Conservation (phyloP, 2,888 invertebrate species). For the Cyclophora punctaria region DNA sequence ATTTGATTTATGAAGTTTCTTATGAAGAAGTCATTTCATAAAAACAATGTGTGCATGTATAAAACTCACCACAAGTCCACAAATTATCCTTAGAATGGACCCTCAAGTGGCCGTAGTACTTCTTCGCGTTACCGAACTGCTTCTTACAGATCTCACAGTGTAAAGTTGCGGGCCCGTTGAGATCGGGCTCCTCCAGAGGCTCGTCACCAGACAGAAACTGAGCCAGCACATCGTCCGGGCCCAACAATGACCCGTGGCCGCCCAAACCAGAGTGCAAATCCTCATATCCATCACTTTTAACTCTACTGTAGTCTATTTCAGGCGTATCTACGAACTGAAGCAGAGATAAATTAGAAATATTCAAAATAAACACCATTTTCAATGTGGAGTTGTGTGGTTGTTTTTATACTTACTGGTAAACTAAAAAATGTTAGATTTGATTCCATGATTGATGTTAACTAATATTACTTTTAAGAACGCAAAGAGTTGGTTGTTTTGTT, state of each 20-base stretch:
- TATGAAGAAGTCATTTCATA: too few species aligned
- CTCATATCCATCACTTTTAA: constrained; percentile 40
- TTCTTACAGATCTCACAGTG: constrained; percentile 66
- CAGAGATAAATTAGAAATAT: neutral
- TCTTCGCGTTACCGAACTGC: constrained; percentile 63
- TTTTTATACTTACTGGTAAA: constrained; percentile 47
- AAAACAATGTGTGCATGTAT: too few species aligned
- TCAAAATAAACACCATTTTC: neutral
- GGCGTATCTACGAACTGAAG: constrained; percentile 55
- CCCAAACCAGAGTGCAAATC: constrained; percentile 41
- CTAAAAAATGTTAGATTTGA: constrained; percentile 53
- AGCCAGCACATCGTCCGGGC: constrained; percentile 55
- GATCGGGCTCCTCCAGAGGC: constrained; percentile 58
- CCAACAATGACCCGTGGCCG: constrained; percentile 39
- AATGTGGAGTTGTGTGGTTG: neutral
- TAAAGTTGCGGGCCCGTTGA: constrained; percentile 59
- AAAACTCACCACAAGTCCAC: constrained; percentile 60
- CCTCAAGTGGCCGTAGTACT: constrained; percentile 64
- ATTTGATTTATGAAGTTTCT: too few species aligned
- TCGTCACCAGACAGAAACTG: constrained; percentile 61
- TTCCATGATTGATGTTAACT: constrained; percentile 33
- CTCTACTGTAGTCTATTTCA: constrained; percentile 37
- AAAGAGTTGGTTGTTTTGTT: too few species aligned
- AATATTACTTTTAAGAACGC: too few species aligned
- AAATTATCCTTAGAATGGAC: constrained; percentile 64